Evolutionary conservation across 2,888 invertebrate genomes (phyloP).

Genomic region (Lissonota sp.): DNA sequence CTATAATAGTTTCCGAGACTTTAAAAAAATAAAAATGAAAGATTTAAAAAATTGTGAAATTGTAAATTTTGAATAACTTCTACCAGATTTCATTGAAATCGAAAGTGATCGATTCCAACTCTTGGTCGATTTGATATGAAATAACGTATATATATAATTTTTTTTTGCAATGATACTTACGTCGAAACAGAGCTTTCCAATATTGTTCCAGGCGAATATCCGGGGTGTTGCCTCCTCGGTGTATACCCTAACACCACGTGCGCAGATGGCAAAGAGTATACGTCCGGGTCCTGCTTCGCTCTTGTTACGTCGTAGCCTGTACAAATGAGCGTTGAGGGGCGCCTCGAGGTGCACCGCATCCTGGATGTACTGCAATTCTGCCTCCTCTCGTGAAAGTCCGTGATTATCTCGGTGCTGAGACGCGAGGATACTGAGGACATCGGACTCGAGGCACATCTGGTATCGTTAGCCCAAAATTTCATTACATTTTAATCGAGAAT

Average conservation of each 20-base stretch:
- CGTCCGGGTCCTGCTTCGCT: conserved; percentile 91
- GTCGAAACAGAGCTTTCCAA: conserved; percentile 97
- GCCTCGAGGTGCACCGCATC: conserved; percentile 94
- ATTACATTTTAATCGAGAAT: not conserved
- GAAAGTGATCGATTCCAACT: too few species aligned
- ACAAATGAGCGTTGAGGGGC: conserved; percentile 95
- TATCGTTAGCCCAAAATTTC: not conserved
- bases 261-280: conserved; percentile 95
- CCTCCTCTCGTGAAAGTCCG: conserved; percentile 91
- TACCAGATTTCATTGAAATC: too few species aligned
- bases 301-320: conserved; percentile 92
- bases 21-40: not conserved
- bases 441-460: conserved; percentile 83
- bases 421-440: conserved; percentile 79
- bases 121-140: too few species aligned
- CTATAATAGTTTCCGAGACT: too few species aligned
- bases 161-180: conserved; percentile 82
- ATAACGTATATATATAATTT: not conserved
- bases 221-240: conserved; percentile 87
- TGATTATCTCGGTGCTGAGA: conserved; percentile 90
- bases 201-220: conserved; percentile 96
- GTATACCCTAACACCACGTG: conserved; percentile 95
- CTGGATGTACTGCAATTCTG: conserved; percentile 94
- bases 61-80: not conserved
- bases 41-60: not conserved